Percentiles rank a stretch among this genome's conserved stretches.
phyloP scores from a whole-genome alignment of 2,888 invertebrate species.

The Nasonia oneida region DNA sequence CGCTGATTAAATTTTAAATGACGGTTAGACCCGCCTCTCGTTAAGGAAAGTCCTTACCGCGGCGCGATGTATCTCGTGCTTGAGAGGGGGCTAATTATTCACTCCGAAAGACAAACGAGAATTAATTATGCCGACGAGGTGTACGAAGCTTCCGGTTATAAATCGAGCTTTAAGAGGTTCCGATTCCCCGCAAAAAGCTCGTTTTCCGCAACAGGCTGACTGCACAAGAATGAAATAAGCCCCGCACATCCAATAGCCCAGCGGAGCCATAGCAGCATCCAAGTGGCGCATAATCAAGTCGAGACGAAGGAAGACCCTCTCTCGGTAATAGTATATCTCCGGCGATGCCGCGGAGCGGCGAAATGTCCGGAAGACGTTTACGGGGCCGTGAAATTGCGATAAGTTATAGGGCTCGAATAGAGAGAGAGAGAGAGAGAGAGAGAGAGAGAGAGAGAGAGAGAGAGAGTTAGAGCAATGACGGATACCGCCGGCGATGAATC shows the following conservation, averaged over 20 bases:
- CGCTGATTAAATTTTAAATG: background rate
- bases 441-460: no score
- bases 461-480: background rate
- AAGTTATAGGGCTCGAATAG: background rate
- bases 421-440: background rate
- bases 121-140: background rate
- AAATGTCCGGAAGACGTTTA: constrained; percentile 48
- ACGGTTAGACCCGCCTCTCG: background rate
- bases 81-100: background rate
- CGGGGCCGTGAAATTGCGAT: constrained; percentile 44
- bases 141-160: background rate
- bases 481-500: constrained; percentile 4
- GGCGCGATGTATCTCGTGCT: background rate
- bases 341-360: background rate
- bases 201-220: background rate
- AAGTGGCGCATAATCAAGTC: background rate
- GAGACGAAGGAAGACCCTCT: background rate
- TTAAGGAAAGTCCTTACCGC: no score
- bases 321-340: background rate
- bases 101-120: constrained; percentile 14
- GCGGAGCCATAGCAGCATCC: background rate
- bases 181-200: no score
- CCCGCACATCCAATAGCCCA: background rate
- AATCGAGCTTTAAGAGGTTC: background rate
- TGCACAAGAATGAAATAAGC: background rate